These are phyloP conservation scores for Odontamblyopus lacepedii DNA, from an alignment of 2,797 vertebrate species.

Conservation along the genomic window DNA sequence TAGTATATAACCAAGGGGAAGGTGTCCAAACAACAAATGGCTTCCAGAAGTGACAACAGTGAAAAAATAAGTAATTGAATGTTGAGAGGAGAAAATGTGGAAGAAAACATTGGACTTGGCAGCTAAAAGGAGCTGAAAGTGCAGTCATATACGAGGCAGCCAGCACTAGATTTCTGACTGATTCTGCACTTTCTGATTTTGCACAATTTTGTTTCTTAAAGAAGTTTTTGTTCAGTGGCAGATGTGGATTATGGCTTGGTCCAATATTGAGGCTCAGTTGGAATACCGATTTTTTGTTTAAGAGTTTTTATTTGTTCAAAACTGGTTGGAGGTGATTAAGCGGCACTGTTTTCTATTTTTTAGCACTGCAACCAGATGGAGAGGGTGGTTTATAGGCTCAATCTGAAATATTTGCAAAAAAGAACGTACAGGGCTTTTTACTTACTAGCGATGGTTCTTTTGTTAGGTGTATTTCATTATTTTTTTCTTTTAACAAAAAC, in stretches of 20 bases:
- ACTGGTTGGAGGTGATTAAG: slow-evolving; percentile 35
- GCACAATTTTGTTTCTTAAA: slow-evolving; percentile 2
- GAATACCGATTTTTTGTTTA: slow-evolving; percentile 20
- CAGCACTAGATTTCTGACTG: slow-evolving; percentile 33
- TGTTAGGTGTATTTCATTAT: not conserved
- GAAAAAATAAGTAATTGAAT: slow-evolving; percentile 55
- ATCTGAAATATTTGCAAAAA: slow-evolving; percentile 43
- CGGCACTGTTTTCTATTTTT: slow-evolving; percentile 28
- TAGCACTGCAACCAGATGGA: slow-evolving; percentile 34
- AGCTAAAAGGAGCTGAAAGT: slow-evolving; percentile 52
- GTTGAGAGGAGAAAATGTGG: slow-evolving; percentile 25
- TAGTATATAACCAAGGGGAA: slow-evolving; percentile 31
- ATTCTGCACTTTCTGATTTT: not conserved
- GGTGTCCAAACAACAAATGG: slow-evolving; percentile 40
- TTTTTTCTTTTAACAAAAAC: not conserved
- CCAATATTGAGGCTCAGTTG: slow-evolving; percentile 28
- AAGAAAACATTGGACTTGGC: slow-evolving; percentile 48
- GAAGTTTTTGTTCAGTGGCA: slow-evolving; percentile 7
- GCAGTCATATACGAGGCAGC: slow-evolving; percentile 52
- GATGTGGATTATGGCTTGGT: slow-evolving; percentile 23
- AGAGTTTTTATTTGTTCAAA: slow-evolving; percentile 27
- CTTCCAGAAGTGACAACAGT: slow-evolving; percentile 33
- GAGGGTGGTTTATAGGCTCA: slow-evolving; percentile 42
- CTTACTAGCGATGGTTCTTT: not conserved
- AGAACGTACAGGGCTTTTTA: slow-evolving; percentile 24